Percentiles rank a stretch among this genome's conserved stretches.
phyloP scores from a whole-genome alignment of 2,113 vertebrate species.

The Natator depressus region DNA sequence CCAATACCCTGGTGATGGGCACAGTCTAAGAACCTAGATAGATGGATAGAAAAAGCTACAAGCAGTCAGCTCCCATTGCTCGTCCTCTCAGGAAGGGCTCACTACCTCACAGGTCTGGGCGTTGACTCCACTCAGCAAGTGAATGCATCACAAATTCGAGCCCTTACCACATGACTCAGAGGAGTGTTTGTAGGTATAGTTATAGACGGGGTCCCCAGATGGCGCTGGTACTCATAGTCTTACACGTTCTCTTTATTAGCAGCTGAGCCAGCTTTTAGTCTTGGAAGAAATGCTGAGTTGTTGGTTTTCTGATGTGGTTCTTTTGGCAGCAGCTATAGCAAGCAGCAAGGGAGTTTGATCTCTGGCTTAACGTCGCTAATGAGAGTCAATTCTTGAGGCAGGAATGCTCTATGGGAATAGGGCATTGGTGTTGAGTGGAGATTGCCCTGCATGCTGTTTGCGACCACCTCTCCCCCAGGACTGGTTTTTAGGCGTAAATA shows the following conservation, averaged over 20 bases:
- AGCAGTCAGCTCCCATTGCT: neutral
- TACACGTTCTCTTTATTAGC: neutral
- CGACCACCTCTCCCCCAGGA: neutral
- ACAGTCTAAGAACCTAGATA: neutral
- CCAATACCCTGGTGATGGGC: neutral
- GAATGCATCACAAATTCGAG: neutral
- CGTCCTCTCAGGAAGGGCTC: neutral
- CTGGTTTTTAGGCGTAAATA: neutral
- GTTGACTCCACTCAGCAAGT: neutral
- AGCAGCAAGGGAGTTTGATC: neutral
- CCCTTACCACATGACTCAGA: neutral
- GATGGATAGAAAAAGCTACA: neutral
- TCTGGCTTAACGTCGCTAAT: neutral
- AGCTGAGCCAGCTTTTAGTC: neutral
- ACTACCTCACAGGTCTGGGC: no score
- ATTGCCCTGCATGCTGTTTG: neutral
- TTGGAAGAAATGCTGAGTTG: neutral
- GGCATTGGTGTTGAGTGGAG: neutral
- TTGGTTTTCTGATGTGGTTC: neutral
- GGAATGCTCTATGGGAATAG: neutral
- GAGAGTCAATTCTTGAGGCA: neutral
- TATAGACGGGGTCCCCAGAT: neutral
- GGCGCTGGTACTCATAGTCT: neutral
- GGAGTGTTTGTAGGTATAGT: neutral
- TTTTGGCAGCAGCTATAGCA: neutral